These are phyloP conservation scores for Rhinolophus ferrumequinum DNA, from an alignment of 2,113 vertebrate species.

Conservation along the genomic window DNA sequence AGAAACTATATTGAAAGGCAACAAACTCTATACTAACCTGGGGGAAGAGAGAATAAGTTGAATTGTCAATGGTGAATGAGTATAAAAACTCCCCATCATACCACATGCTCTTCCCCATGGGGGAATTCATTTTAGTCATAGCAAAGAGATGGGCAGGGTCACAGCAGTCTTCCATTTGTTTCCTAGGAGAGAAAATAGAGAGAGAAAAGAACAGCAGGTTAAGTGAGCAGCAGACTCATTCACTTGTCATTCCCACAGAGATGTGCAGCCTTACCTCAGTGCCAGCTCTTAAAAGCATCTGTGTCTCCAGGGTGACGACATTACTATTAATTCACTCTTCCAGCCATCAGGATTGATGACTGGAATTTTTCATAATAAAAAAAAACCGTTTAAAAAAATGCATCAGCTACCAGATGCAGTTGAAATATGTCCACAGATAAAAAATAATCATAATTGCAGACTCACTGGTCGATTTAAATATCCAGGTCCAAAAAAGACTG, in stretches of 20 bases:
- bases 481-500: background rate
- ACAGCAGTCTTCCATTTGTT: constrained; percentile 94
- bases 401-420: background rate
- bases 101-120: constrained; percentile 95
- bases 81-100: constrained; percentile 96
- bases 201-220: constrained; percentile 58
- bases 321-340: constrained; percentile 24
- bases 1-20: constrained; percentile 6
- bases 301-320: constrained; percentile 36
- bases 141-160: constrained; percentile 92
- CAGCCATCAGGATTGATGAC: background rate
- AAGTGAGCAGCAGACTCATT: constrained; percentile 29
- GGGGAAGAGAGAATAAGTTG: constrained; percentile 93
- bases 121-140: constrained; percentile 95
- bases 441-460: background rate
- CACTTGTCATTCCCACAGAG: constrained; percentile 36
- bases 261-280: background rate
- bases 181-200: constrained; percentile 85
- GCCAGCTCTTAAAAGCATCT: background rate
- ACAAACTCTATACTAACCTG: constrained; percentile 87
- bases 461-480: background rate
- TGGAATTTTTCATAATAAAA: background rate
- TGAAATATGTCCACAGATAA: background rate
- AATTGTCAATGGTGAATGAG: constrained; percentile 94
- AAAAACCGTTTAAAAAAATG: background rate